Base-by-base conservation (phyloP, 2,888 invertebrate genomes). In the Watsonalla cultraria region DNA sequence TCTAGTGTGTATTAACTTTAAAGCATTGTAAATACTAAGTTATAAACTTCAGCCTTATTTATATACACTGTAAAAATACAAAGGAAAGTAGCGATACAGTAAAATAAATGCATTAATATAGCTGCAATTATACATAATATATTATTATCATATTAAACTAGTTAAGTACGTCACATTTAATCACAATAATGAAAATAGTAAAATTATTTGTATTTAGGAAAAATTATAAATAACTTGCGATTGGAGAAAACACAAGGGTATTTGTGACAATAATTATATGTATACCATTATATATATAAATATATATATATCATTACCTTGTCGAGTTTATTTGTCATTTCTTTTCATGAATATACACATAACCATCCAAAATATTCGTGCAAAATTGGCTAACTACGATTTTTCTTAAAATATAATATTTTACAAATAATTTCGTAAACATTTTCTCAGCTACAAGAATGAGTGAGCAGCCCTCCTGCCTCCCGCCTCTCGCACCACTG, bases 321-420 rank as follows among this genome's bases (percentile, higher is more conserved):
- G 55, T 60, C 57, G 59, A 52, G 58, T 56, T 57, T 56, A 58
- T 61, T 56, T 54, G 56, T 57, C 58, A 59, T 56, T 39, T 24
- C 11, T 49, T 49, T 8, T 68, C 62, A 61, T 66, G 66, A 68
- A 68, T 71, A 76, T 76, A 78, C 75, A 78, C 70, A 78, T 72
- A 75, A 73, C 62, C 56, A 70, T 74, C 63, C 66, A 77, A 81
- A 80, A 70, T 65, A 75, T 76, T 77, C 76, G 67, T 76, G 76
- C 75, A 77, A 78, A 82, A 86, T 87, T 87, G 70, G 81, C 88
- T 88, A 88, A 67, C 87, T 88, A 89, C 81, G 72, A 42, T 72
- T 80, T 77, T 77, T 66, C 64, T 66, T 68, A 68, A 55, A 62
- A 55, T 61, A 56, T 61, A 56, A 52, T 51, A 54, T 65, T 61